phyloP scores from a whole-genome alignment of 1,140 invertebrate species.

The Maniola jurtina region DNA sequence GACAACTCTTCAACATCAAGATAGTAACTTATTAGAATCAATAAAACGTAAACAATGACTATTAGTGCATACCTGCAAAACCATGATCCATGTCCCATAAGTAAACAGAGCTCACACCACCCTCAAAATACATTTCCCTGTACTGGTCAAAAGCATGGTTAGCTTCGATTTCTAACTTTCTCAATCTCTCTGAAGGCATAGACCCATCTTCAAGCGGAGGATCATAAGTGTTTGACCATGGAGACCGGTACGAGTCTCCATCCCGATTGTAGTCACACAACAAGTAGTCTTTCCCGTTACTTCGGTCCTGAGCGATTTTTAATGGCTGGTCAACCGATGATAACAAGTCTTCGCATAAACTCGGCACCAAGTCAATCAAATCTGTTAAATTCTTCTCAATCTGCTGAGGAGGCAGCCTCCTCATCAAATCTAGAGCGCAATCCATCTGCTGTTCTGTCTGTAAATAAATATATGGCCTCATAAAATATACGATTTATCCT shows the following conservation, averaged over 20 bases:
- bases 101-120: conserved; percentile 99
- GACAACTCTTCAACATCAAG: no score
- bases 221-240: conserved; percentile 99
- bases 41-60: background rate
- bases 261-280: conserved; percentile 99
- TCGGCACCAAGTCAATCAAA: conserved; percentile 97
- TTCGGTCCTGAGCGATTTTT: conserved; percentile 97
- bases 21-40: background rate
- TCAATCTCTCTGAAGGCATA: conserved; percentile 96
- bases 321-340: conserved; percentile 99
- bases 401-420: conserved; percentile 98
- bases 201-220: conserved; percentile 98
- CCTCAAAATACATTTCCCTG: conserved; percentile 99
- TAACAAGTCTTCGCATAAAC: conserved; percentile 96
- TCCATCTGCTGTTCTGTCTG: conserved; percentile 99
- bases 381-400: conserved; percentile 99
- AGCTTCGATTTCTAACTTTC: conserved; percentile 98
- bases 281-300: conserved; percentile 97
- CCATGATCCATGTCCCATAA: conserved; percentile 99
- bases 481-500: conserved; percentile 36
- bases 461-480: conserved; percentile 53
- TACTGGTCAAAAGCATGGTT: conserved; percentile 99
- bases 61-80: conserved; percentile 87
- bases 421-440: conserved; percentile 98
- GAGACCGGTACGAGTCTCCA: conserved; percentile 99